phyloP scores from a whole-genome alignment of 2,113 vertebrate genomes.

The Cygnus atratus region DNA sequence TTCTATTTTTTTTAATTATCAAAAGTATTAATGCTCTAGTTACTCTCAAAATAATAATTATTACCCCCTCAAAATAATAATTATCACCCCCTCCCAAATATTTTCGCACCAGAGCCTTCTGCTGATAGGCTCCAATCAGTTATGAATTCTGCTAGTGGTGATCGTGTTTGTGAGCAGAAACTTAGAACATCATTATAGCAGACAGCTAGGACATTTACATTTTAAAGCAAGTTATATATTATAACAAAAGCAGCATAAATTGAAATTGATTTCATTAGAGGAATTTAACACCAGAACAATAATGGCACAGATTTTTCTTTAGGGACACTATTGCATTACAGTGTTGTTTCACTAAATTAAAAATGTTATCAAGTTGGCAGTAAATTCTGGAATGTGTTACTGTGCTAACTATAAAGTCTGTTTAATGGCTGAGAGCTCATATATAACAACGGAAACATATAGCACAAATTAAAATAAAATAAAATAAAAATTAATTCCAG shows the following conservation, averaged over 20 bases:
- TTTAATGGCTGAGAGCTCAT: conserved; percentile 32
- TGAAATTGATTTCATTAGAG: conserved; percentile 67
- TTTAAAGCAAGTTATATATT: conserved; percentile 49
- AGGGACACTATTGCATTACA: conserved; percentile 39
- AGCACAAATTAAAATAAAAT: neutral
- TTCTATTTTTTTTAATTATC: neutral
- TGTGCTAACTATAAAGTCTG: conserved; percentile 45
- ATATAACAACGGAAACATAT: conserved; percentile 11
- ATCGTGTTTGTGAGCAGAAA: neutral
- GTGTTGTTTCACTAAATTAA: conserved; percentile 72
- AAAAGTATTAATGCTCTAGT: neutral
- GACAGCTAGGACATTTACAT: neutral
- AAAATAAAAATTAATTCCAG: neutral
- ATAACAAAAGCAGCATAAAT: conserved; percentile 49
- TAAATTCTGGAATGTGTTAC: conserved; percentile 58
- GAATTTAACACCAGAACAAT: conserved; percentile 61
- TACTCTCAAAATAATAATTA: neutral
- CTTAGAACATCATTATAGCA: conserved; percentile 11
- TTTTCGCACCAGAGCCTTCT: neutral
- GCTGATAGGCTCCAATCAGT: conserved; percentile 2
- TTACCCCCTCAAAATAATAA: neutral
- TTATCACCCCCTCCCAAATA: neutral
- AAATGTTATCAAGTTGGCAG: conserved; percentile 57
- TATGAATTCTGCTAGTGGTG: neutral
- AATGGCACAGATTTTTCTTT: conserved; percentile 57